These are phyloP conservation scores for Phania funesta DNA, from an alignment of 2,888 invertebrate genomes.

Conservation along the genomic window DNA sequence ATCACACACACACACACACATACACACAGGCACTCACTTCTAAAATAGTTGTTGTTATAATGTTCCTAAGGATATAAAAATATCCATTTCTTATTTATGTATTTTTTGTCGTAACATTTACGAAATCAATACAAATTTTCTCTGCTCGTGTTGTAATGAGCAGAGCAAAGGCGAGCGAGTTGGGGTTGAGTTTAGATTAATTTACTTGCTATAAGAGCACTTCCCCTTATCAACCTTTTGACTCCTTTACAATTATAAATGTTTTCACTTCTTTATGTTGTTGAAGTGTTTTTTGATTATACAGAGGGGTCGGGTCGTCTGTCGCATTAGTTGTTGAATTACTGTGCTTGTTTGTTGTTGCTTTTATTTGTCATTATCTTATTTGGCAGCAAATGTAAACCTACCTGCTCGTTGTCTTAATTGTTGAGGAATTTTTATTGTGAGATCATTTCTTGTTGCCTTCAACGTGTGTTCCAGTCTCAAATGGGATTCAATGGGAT, in stretches of 20 bases:
- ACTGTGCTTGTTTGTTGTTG: not conserved
- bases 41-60: too few species aligned
- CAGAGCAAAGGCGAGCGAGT: not conserved
- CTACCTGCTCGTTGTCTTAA: slow-evolving; percentile 55
- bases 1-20: not conserved
- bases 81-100: too few species aligned
- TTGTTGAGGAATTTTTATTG: slow-evolving; percentile 54
- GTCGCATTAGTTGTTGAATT: not conserved
- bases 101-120: slow-evolving; percentile 1
- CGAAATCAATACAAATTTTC: slow-evolving; percentile 17
- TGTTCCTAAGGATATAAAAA: not conserved
- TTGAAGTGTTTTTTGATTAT: not conserved
- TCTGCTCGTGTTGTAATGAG: not conserved
- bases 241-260: slow-evolving; percentile 59
- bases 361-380: slow-evolving; percentile 8
- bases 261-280: not conserved
- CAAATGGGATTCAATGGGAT: slow-evolving; percentile 44
- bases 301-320: slow-evolving; percentile 17
- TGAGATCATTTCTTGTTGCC: slow-evolving; percentile 22
- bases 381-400: slow-evolving; percentile 20
- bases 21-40: too few species aligned
- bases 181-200: slow-evolving; percentile 20
- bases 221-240: slow-evolving; percentile 50
- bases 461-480: slow-evolving; percentile 26
- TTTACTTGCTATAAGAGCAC: slow-evolving; percentile 46